Base-by-base conservation (phyloP, 2,113 vertebrate species). In the Pristiophorus japonicus region DNA sequence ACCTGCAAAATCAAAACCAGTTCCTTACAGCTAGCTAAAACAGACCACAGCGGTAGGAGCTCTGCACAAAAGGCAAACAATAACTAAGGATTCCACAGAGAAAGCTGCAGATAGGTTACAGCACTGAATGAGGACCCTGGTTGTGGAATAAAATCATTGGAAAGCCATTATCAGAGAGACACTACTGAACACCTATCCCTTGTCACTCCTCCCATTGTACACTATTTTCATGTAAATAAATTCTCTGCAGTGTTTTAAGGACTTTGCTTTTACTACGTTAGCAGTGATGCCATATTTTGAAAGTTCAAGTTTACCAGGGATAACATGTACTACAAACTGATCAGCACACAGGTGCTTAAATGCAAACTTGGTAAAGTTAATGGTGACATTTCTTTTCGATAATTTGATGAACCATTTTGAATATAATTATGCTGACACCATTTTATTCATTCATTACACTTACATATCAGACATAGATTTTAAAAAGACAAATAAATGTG, bases 1-100 rank as follows among this genome's bases (percentile, higher is more conserved):
- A 87, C 63, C 96, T 96, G 95, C 55, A 92, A 95, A 96, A 96
- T 96, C 0, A 96, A 27, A 47, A 73, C 42, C 45, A 70, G 30
- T 94, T 8, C 2, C 11, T 94, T 70, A 73, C 22, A 70, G 38
- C 42, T 70, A 51, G 1, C 27, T 70, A 18, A 94, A 16, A 14
- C 18, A 47, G 47, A 81, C 4, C 38, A 78, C 12, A 22, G 78
- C 18, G n/a, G n/a, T 81, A 14, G n/a, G 16, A 81, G 38, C 6
- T 81, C 70, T 73, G 30, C 30, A 34, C 3, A 81, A 81, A 81
- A 4, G 16, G 42, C 78, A 81, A 73, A 81, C 38, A 81, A 81
- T 81, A 18, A 42, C 27, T n/a, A 22, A 90, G 22, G 14, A 59
- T 59, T 2, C 30, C 55, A 59, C 30, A n/a, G 27, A 30, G 11